These are phyloP conservation scores for Proteles cristata DNA, from an alignment of 2,113 vertebrate genomes.

Conservation along the genomic window DNA sequence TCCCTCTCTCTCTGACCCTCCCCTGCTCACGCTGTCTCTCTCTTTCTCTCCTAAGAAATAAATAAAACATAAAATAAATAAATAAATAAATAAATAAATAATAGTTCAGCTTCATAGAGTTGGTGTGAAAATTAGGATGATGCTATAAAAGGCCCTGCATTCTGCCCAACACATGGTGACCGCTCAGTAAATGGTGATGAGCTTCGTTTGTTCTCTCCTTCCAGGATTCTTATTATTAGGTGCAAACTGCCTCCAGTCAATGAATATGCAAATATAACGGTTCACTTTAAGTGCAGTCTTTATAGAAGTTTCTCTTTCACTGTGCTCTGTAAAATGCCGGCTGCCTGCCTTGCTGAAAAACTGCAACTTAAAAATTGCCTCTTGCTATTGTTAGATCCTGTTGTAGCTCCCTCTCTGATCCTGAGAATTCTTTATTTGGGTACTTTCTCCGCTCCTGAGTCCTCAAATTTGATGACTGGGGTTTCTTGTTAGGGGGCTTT, in stretches of 20 bases:
- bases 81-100: constrained; percentile 14
- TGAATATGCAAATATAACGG: not conserved
- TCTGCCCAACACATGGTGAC: not conserved
- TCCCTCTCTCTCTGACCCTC: no score
- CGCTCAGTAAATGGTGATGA: not conserved
- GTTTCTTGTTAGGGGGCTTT: not conserved
- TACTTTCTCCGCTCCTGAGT: not conserved
- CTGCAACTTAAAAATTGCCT: not conserved
- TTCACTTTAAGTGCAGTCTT: not conserved
- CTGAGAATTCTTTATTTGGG: not conserved
- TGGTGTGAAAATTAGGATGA: constrained; percentile 39
- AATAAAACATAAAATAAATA: no score
- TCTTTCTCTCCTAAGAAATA: no score
- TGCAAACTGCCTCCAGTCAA: constrained; percentile 12
- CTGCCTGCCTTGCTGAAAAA: constrained; percentile 21
- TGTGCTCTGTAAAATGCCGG: not conserved
- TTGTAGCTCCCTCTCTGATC: not conserved
- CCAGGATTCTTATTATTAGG: not conserved
- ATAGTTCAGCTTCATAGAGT: not conserved
- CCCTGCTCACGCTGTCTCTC: no score
- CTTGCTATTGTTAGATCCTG: not conserved
- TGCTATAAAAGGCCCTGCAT: not conserved
- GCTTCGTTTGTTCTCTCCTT: not conserved
- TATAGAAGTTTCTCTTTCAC: not conserved
- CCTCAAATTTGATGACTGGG: not conserved